Conservation (phyloP, 1,140 invertebrate genomes). For the Atta texana region DNA sequence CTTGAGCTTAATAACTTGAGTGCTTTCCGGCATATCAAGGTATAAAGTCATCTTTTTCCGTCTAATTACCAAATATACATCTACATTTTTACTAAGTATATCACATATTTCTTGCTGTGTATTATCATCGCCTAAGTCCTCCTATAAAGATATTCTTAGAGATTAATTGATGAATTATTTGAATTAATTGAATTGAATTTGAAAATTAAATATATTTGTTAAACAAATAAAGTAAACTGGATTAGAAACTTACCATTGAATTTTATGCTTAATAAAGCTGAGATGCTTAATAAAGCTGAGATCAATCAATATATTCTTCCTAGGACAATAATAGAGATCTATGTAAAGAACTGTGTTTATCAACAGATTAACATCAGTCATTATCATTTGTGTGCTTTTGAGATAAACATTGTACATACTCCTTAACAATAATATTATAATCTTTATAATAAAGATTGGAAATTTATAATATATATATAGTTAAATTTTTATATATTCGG, state of each 20-base stretch:
- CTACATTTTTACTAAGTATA: neutral
- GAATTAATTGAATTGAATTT: no score
- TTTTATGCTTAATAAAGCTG: neutral
- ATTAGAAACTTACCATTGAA: conserved; percentile 1
- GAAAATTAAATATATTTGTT: neutral
- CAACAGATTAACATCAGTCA: neutral
- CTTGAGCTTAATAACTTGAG: neutral
- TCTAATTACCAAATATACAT: neutral
- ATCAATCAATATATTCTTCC: neutral
- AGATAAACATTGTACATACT: neutral
- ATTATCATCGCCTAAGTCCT: no score
- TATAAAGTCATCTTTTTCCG: neutral
- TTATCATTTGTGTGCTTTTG: neutral
- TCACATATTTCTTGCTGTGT: no score
- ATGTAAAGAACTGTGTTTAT: neutral
- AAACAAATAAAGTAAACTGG: neutral
- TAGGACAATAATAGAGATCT: neutral
- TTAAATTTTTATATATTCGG: neutral
- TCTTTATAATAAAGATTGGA: neutral
- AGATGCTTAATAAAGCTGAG: neutral
- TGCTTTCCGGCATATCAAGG: neutral
- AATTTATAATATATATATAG: neutral
- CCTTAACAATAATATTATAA: neutral
- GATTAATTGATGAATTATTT: no score
- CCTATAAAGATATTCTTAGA: neutral